These are phyloP conservation scores for Sebastes jordani DNA, from an alignment of 2,797 vertebrate species.

Conservation along the genomic window DNA sequence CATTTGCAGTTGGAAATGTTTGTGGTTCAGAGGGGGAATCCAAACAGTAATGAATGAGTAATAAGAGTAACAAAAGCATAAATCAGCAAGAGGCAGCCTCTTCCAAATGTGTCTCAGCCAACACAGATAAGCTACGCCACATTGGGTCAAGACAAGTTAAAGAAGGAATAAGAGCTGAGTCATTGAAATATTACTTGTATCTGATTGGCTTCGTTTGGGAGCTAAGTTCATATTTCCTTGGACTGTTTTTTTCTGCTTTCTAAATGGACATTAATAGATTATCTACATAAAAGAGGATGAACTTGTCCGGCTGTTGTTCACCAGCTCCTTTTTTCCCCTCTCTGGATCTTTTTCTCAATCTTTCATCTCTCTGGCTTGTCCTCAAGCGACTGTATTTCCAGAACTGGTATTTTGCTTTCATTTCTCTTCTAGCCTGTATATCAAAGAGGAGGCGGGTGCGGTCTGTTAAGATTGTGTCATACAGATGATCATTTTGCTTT, in stretches of 20 bases:
- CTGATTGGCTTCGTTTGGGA: constrained; percentile 57
- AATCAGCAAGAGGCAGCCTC: constrained; percentile 26
- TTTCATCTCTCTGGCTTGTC: constrained; percentile 44
- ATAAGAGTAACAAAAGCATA: constrained; percentile 21
- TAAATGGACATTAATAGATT: constrained; percentile 58
- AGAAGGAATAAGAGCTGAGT: constrained; percentile 55
- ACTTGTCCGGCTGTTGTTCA: constrained; percentile 28
- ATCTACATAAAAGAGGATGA: constrained; percentile 66
- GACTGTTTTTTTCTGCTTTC: constrained; percentile 60
- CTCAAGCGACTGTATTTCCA: constrained; percentile 9
- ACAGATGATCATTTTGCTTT: constrained; percentile 54
- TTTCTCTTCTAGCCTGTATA: constrained; percentile 28
- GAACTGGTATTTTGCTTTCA: constrained; percentile 38
- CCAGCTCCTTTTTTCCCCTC: constrained; percentile 5
- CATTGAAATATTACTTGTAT: constrained; percentile 51
- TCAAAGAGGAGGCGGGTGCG: constrained; percentile 59
- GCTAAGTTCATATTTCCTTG: constrained; percentile 63
- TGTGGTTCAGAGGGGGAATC: background rate
- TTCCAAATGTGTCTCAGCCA: constrained; percentile 17
- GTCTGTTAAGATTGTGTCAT: constrained; percentile 44
- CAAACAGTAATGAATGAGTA: too few relatives aligned
- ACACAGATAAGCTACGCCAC: constrained; percentile 25
- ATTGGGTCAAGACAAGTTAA: constrained; percentile 56
- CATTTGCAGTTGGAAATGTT: background rate
- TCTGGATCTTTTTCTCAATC: constrained; percentile 23